A percentile compares a stretch with the other conserved stretches of the same genome.
Evolutionary conservation across 2,797 vertebrate genomes (phyloP).

Genomic region (Harpagifer antarcticus): DNA sequence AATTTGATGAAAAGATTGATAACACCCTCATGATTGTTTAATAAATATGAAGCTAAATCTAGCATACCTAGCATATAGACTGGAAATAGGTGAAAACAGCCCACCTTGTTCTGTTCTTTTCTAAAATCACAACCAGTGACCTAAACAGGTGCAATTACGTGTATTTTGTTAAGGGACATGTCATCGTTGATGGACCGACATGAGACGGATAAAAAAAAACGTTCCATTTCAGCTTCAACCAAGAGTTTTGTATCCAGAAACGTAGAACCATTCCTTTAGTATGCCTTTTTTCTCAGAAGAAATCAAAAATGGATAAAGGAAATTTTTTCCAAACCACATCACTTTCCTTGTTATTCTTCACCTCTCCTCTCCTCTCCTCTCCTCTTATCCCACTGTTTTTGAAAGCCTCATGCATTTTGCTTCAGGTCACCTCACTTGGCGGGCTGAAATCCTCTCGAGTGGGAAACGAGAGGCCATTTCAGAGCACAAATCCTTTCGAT

Average conservation of each 20-base stretch:
- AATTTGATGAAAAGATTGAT: background rate
- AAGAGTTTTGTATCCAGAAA: background rate
- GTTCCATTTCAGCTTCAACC: background rate
- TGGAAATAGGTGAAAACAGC: background rate
- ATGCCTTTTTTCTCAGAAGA: background rate
- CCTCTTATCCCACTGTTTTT: slow-evolving; percentile 29
- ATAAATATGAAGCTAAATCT: background rate
- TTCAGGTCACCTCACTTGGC: slow-evolving; percentile 56
- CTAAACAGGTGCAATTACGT: background rate
- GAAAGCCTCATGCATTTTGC: slow-evolving; percentile 48
- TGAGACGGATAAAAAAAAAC: background rate
- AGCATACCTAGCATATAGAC: background rate
- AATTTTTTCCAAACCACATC: background rate
- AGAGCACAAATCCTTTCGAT: slow-evolving; percentile 56
- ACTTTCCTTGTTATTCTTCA: slow-evolving; percentile 31
- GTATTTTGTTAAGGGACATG: background rate
- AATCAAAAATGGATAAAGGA: background rate
- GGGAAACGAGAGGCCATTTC: slow-evolving; percentile 52
- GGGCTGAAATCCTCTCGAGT: slow-evolving; percentile 45
- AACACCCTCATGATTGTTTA: background rate
- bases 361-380: slow-evolving; percentile 19
- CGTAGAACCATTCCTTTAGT: background rate
- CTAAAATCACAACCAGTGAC: background rate
- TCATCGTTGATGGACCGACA: background rate
- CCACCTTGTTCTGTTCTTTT: background rate